Base-by-base conservation (phyloP, 1,140 invertebrate species). In the Bursaphelenchus mucronatus region DNA sequence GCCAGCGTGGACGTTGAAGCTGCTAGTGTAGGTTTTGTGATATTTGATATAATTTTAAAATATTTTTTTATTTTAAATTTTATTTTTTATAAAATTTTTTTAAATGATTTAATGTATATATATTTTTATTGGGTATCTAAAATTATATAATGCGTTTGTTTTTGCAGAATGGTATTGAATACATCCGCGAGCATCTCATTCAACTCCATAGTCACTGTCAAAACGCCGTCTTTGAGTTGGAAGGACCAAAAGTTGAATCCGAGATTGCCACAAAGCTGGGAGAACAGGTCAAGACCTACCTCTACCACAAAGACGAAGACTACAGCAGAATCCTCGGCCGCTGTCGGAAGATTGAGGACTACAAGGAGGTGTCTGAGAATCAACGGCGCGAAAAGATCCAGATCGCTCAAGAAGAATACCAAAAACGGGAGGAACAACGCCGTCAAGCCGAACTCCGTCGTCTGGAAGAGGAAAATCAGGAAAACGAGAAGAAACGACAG, bases 331-430 rank as follows among this genome's bases (percentile, higher is more conserved):
- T 80, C 19, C 59, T 78, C 47, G 43, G 49, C 41, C 74, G 78
- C 39, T 63, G 75, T 19, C 69, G 70, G 21, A 76, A 69, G 53
- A 80, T 80, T 46, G 78, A 80, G 51, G 67, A 67, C 46, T 74
- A 80, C 66, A 80, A 80, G 46, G 78, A 80, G 52, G 74, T 46
- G 21, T 75, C 61, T 30, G 79, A 80, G 57, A 51, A 61, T 17
- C 61, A 73, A 47, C 63, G 57, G 15, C 65, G 69, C 41, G 71
- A 81, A 54, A 80, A 78, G 17, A 57, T 71, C 15, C 58, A 61
- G 15, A 47, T 72, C 46, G 74, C 61, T 13, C 68, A 76, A 15
- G 67, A 66, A 39, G 72, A 80, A 44, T 57, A 57, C 6, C 64
- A 55, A 40, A 74, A 75, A 50, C 63, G 66, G 17, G 78, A 81